Evolutionary conservation across 2,797 vertebrate species (phyloP).

Genomic region (Hypotaenidia okinawae): DNA sequence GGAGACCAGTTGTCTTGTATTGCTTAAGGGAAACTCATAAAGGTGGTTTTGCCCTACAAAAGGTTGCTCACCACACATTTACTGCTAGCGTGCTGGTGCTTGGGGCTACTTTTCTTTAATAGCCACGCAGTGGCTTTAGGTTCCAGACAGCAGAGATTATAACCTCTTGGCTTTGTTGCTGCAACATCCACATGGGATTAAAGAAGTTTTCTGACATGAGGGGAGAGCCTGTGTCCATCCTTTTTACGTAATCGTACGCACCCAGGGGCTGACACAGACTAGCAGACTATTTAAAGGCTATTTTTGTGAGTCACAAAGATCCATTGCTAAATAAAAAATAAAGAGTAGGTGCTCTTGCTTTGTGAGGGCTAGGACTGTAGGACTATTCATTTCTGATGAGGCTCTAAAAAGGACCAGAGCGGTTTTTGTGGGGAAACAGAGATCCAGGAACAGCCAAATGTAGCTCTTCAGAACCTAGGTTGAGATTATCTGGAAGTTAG

Average conservation of each 20-base stretch:
- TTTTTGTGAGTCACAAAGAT: background rate
- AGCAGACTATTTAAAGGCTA: background rate
- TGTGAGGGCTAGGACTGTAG: background rate
- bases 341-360: background rate
- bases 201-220: background rate
- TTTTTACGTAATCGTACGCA: background rate
- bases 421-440: background rate
- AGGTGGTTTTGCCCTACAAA: background rate
- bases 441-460: background rate
- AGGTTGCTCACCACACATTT: background rate
- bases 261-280: background rate
- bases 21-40: background rate
- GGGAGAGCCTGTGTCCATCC: background rate
- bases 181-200: background rate
- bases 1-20: background rate
- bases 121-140: background rate
- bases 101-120: background rate
- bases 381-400: background rate
- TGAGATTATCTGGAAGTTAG: conserved; percentile 9
- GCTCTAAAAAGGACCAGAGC: background rate
- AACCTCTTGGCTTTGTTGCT: background rate
- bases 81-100: accelerated
- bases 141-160: background rate
- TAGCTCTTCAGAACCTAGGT: background rate
- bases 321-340: background rate